Evolutionary conservation across 2,888 invertebrate species (phyloP), one percentile per base, ranked within the genome.

Genomic region (Oscheius sp.): DNA sequence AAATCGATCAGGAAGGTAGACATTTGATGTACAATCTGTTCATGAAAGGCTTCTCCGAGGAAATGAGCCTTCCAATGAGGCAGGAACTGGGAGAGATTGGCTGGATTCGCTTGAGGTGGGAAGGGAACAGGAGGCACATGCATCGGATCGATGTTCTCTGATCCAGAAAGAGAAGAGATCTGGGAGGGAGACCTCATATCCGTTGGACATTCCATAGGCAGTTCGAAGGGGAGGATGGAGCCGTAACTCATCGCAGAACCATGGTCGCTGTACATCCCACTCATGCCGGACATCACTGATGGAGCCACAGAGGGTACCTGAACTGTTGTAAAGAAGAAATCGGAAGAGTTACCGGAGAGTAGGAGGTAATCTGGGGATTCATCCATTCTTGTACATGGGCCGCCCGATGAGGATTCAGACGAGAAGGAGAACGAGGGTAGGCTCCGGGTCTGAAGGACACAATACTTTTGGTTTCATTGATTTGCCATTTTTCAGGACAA

Each of bases 71-170:
- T 48, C 65, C 51, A 50, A 1, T 21, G 47, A 13, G 48, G 48
- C 2, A 50, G 42, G 7, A 50, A n/a, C 42, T 13, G 37, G 2
- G 63, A 48, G 4, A 48, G 48, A 10, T 9, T 10, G 42, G 13
- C 21, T 29, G 21, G 29, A 29, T n/a, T 21, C 11, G 33, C 7
- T 13, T 48, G 65, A 1, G 65, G 65, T 13, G 51, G 48, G 10
- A 32, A 32, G 21, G 68, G 68, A 1, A 35, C 9, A 33, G 35
- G 33, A 9, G 7, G 3, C 47, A 29, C 48, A 47, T 32, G 47
- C 32, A 51, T 21, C 21, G 68, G 68, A 35, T 68, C 68, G n/a
- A 68, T 55, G 21, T 68, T 68, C 29, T 68, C 68, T 2, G 55
- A 55, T 21, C 32, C 21, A 21, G 55, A 55, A 2, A 55, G n/a